Base-by-base conservation (phyloP, 2,888 invertebrate species). In the Rotaria magnacalcarata region DNA sequence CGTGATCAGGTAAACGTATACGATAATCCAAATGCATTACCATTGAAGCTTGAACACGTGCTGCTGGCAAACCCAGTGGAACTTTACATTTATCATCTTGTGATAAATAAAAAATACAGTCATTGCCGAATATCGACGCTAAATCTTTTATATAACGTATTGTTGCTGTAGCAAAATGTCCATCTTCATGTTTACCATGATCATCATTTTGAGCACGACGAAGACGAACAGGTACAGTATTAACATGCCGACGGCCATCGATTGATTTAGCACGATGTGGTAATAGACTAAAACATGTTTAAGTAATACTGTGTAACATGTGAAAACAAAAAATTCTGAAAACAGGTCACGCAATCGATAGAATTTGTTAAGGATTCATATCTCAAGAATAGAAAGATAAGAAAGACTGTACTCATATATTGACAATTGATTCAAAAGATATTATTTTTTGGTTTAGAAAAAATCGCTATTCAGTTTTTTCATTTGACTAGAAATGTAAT, bases 11-110 rank as follows among this genome's bases (percentile, higher is more conserved):
- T 74, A 41, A 16, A 41, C 74, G 34, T 41, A 74, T 41, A 41
- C 34, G 34, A 34, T 34, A 34, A 34, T 34, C 34, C 34, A 34
- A 34, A 34, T 34, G 34, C 34, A 34, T 34, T 34, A 41, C 41
- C 74, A 74, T 74, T 16, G 74, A 41, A 19, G 74, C 74, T 74
- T 74, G 74, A 34, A 34, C 41, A 41, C 41, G 34, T 41, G 74
- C 74, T 34, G 74, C 74, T 19, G 74, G 74, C 19, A 74, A 19
- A 41, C 74, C 74, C 34, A 74, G 34, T 2, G 74, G 74, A 41
- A 74, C 41, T 74, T 74, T 74, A 74, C 74, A 74, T 74, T 74
- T 74, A 41, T 74, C 74, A 74, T 74, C 74, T 41, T 74, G 74
- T 14, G 74, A 34, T 41, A 74, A 41, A 74, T 41, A 74, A 10